Conservation (phyloP, 2,797 vertebrate species). For the Gallinago stenura region DNA sequence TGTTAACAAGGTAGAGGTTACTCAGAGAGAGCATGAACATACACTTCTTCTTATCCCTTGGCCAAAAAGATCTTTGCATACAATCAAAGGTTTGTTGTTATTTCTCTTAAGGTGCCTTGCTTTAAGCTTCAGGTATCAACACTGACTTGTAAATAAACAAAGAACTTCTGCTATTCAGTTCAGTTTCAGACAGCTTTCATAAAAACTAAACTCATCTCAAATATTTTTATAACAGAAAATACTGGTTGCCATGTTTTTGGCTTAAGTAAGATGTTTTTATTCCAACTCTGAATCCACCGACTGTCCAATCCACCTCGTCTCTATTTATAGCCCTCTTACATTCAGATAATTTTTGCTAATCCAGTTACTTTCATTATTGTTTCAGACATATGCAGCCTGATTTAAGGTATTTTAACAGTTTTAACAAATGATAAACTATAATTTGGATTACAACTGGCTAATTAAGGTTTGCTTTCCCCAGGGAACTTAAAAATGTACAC, state of each 20-base stretch:
- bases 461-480: conserved; percentile 65
- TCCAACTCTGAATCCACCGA: conserved; percentile 75
- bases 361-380: conserved; percentile 71
- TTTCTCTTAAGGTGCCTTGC: neutral
- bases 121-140: conserved; percentile 53
- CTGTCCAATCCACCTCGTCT: conserved; percentile 77
- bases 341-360: conserved; percentile 61
- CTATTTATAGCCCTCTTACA: conserved; percentile 75
- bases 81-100: neutral
- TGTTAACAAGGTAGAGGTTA: conserved; percentile 41
- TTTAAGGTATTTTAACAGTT: conserved; percentile 68
- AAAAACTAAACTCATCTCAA: conserved; percentile 71
- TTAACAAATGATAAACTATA: conserved; percentile 61
- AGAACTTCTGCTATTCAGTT: conserved; percentile 60
- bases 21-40: neutral
- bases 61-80: neutral
- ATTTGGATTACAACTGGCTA: conserved; percentile 68
- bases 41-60: neutral
- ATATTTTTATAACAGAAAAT: conserved; percentile 82
- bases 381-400: conserved; percentile 52
- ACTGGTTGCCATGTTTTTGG: conserved; percentile 79
- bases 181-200: conserved; percentile 75
- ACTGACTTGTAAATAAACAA: conserved; percentile 59
- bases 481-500: conserved; percentile 57
- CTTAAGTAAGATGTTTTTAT: conserved; percentile 74